phyloP scores from a whole-genome alignment of 2,888 invertebrate genomes.

The Melanotus villosus region DNA sequence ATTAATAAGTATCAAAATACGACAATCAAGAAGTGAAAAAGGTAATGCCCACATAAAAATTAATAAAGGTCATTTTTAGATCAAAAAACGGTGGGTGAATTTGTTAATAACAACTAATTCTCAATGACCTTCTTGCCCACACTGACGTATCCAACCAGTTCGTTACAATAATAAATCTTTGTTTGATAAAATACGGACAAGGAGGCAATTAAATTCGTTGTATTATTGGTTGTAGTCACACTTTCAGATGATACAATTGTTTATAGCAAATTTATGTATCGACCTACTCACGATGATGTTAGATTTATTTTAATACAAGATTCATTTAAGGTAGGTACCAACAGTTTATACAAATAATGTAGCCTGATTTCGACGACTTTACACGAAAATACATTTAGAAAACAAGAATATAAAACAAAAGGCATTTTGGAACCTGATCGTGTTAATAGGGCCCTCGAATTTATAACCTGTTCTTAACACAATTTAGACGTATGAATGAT shows the following conservation, averaged over 20 bases:
- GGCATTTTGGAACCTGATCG: neutral
- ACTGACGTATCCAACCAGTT: conserved; percentile 56
- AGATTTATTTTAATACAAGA: conserved; percentile 32
- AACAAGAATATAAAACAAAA: conserved; percentile 13
- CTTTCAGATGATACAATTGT: conserved; percentile 57
- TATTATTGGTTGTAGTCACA: conserved; percentile 57
- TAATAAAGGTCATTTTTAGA: conserved; percentile 17
- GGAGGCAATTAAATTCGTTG: conserved; percentile 60
- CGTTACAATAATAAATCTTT: conserved; percentile 59
- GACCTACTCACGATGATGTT: conserved; percentile 51
- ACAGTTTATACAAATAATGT: conserved; percentile 9
- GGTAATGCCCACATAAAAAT: conserved; percentile 19
- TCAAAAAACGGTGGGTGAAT: conserved; percentile 44
- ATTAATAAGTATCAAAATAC: conserved; percentile 16
- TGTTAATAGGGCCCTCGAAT: neutral
- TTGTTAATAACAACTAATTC: conserved; percentile 54
- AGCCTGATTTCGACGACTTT: conserved; percentile 10
- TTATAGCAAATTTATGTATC: conserved; percentile 59
- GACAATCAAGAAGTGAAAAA: neutral
- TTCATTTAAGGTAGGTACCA: neutral
- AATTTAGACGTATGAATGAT: neutral
- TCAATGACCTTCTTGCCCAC: conserved; percentile 59
- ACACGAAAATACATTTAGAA: conserved; percentile 19
- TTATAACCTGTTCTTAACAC: neutral
- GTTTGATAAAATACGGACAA: conserved; percentile 61